A percentile compares a stretch with the other conserved stretches of the same genome.
Evolutionary conservation across 2,888 invertebrate species (phyloP).

Genomic region (Eristalis intricaria): DNA sequence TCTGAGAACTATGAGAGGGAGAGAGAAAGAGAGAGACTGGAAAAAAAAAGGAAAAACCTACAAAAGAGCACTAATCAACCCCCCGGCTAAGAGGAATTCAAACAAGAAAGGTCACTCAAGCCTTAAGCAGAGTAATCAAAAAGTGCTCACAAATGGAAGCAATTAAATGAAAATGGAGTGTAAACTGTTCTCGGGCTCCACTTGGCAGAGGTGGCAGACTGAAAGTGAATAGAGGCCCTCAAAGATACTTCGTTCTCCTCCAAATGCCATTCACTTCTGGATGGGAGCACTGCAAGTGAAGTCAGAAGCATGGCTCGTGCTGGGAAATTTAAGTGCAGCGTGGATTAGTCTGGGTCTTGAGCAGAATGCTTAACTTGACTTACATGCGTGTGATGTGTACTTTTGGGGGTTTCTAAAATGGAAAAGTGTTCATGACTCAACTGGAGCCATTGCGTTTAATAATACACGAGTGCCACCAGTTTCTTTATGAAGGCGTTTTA

Average conservation of each 20-base stretch:
- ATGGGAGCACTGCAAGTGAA: not conserved
- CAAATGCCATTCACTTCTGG: not conserved
- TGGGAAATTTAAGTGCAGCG: not conserved
- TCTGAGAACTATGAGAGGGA: not conserved
- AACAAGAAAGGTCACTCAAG: constrained; percentile 40
- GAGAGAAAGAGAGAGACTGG: not conserved
- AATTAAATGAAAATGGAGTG: constrained; percentile 71
- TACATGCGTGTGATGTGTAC: no score
- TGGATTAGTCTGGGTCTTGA: not conserved
- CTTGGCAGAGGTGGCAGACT: constrained; percentile 20
- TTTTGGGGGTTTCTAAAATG: no score
- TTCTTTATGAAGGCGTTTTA: no score
- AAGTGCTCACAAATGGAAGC: constrained; percentile 64
- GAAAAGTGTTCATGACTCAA: no score
- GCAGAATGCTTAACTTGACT: not conserved
- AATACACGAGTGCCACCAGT: no score
- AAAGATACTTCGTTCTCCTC: not conserved
- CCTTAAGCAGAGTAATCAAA: constrained; percentile 50
- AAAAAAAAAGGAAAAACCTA: no score
- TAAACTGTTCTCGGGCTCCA: constrained; percentile 50
- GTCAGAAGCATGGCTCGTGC: not conserved
- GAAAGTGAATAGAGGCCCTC: constrained; percentile 28
- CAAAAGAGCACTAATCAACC: constrained; percentile 58
- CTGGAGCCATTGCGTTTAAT: no score
- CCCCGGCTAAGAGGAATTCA: constrained; percentile 25